Base-by-base conservation (phyloP, 2,113 vertebrate genomes). In the Emydocephalus ijimae region DNA sequence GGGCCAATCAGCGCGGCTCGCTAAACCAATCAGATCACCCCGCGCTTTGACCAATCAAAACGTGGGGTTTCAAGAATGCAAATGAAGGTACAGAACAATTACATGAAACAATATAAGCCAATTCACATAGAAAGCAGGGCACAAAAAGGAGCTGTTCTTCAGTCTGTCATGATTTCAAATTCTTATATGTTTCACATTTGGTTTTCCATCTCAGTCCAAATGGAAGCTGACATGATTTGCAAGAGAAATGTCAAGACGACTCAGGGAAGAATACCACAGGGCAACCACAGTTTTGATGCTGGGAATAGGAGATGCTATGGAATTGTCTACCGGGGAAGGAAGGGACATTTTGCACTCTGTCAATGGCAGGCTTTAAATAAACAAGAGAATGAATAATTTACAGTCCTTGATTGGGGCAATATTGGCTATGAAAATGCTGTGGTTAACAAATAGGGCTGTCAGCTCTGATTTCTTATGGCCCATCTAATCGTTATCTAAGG, bases 371-470 rank as follows among this genome's bases (percentile, higher is more conserved):
- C 96, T 96, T 97, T 97, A 97, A 97, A 97, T 95, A 98, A 98
- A 97, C 96, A 97, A 96, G 94, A 95, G 96, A 95, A 97, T 98
- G 97, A 97, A 97, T 98, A 97, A 97, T 97, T 97, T 94, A 95
- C 92, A 0, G 95, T 94, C 87, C 95, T 95, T 43, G 95, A 97
- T 96, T 96, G 94, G 0, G 94, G 95, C 96, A 97, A 96, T 97
- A 95, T 95, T 95, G 91, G 96, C 95, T 56, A 29, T 6, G 14
- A 94, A 97, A 97, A 97, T 96, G 94, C 21, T 92, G 96, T 95
- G 57, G 96, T 97, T 98, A 96, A 98, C 98, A 98, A 98, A 98
- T 98, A 97, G 98, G 93, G 94, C 97, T 98, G 98, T 98, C 98
- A 98, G 97, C 97, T 97, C 92, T 95, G 91, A 98, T 98, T 98